These are phyloP conservation scores for Eulemur albifrons DNA, from an alignment of 2,797 vertebrate species.

Conservation along the genomic window DNA sequence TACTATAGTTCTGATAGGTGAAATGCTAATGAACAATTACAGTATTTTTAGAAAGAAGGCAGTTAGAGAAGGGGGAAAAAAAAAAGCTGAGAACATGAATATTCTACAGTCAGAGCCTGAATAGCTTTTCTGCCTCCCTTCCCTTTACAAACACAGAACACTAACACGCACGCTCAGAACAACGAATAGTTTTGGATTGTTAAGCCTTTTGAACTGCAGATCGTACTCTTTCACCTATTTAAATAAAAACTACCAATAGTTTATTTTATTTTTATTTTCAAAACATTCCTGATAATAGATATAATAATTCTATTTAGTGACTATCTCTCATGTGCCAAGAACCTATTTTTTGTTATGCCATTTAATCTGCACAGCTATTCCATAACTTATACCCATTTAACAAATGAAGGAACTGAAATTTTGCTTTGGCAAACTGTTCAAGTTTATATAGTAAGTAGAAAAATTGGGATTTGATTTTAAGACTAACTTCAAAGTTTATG, in stretches of 20 bases:
- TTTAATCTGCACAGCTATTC: background rate
- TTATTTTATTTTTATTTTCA: background rate
- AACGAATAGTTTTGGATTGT: background rate
- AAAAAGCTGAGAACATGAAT: background rate
- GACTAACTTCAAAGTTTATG: background rate
- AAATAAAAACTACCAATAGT: background rate
- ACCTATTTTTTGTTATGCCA: background rate
- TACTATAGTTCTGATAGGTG: background rate
- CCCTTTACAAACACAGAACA: background rate
- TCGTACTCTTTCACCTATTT: background rate
- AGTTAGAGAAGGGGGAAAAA: background rate
- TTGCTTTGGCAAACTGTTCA: background rate
- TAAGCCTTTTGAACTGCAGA: background rate
- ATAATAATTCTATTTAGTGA: background rate
- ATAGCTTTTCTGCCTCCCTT: background rate
- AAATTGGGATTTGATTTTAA: background rate
- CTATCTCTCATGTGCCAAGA: background rate
- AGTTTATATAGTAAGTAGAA: background rate
- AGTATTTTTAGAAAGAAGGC: background rate
- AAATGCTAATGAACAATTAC: background rate
- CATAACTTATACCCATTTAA: background rate
- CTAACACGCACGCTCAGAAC: background rate
- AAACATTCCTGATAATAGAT: background rate
- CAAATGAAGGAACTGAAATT: background rate
- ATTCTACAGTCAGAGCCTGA: background rate